Base-by-base conservation (phyloP, 2,113 vertebrate genomes). In the Coregonus clupeaformis region DNA sequence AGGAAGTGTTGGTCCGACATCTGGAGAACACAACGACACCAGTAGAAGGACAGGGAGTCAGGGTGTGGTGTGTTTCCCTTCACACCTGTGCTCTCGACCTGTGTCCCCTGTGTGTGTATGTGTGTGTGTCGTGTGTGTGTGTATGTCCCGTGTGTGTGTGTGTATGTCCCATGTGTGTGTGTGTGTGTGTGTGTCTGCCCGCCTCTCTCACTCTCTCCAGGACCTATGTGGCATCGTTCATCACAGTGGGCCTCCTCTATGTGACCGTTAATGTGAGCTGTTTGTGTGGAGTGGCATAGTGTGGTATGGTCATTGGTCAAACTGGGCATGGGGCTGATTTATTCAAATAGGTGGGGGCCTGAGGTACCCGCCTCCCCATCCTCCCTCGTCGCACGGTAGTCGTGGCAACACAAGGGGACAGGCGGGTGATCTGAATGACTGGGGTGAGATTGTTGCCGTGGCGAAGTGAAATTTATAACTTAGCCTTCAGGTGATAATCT, bases 401-500 rank as follows among this genome's bases (percentile, higher is more conserved):
- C 66, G 27, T 36, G 73, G 49, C 14, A 65, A 36, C 45, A 29
- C 20, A 52, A 29, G 20, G 42, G 65, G 22, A 45, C 71, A 32
- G 71, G 47, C 62, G 55, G 36, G 72, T 18, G 27, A 16, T 36
- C 72, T n/a, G 22, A 71, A 22, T 66, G 73, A 42, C 63, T 16
- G 12, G 36, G 12, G 1, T 9, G 30, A 72, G 65, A 79, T 22
- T 74, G 32, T 22, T 20, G 32, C 68, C 13, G 55, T 74, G 63
- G 74, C n/a, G 20, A 72, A 71, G 73, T 42, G 30, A 22, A 55
- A 66, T 64, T 18, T 73, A 67, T 66, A 52, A 63, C 20, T 71
- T 72, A 22, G 42, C 66, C 69, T 69, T 69, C 69, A 36, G 66
- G 79, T 73, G 69, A 80, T 68, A 73, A 75, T 57, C 27, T 68